These are phyloP conservation scores for Oreohelix idahoensis DNA, from an alignment of 1,140 invertebrate genomes.

Conservation along the genomic window DNA sequence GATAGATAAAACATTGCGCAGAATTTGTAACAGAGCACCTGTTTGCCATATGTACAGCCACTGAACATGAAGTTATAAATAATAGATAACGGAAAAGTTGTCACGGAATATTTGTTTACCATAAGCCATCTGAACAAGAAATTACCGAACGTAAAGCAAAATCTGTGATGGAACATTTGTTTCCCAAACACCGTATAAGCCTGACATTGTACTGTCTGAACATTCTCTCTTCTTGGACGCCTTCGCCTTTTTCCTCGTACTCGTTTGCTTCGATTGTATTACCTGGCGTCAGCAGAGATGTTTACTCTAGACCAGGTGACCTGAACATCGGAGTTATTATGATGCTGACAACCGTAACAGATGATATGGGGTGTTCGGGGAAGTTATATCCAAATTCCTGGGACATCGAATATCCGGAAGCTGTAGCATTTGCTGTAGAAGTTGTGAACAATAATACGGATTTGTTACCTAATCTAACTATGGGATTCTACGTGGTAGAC, in stretches of 20 bases:
- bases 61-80: too few relatives aligned
- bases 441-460: conserved; percentile 41
- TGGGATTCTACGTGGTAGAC: conserved; percentile 48
- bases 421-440: conserved; percentile 46
- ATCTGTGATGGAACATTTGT: background rate
- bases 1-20: too few relatives aligned
- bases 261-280: background rate
- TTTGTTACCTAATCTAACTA: conserved; percentile 47
- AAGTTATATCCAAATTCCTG: conserved; percentile 3
- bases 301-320: background rate
- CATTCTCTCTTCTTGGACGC: background rate
- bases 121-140: too few relatives aligned
- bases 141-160: background rate
- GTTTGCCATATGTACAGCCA: too few relatives aligned
- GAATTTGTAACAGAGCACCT: too few relatives aligned
- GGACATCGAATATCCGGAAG: conserved; percentile 44
- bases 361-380: background rate
- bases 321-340: conserved; percentile 10
- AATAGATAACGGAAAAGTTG: too few relatives aligned
- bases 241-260: too few relatives aligned
- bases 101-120: too few relatives aligned
- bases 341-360: background rate
- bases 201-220: background rate
- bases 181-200: background rate
- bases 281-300: background rate